phyloP scores from a whole-genome alignment of 2,888 invertebrate species.

The Caenorhabditis drosophilae region DNA sequence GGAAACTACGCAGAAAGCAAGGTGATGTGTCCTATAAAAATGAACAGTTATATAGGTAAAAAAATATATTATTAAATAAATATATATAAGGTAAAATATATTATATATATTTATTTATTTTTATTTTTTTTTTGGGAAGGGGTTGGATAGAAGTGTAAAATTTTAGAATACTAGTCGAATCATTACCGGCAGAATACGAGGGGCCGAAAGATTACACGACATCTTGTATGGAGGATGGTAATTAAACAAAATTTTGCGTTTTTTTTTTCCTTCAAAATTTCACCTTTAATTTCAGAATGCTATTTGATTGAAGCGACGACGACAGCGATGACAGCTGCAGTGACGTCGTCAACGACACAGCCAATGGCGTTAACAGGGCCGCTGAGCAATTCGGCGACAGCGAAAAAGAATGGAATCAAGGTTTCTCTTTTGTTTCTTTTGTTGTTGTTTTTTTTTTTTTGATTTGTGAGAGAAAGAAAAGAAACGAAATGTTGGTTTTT shows the following conservation, averaged over 20 bases:
- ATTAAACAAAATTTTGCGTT: background rate
- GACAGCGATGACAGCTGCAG: background rate
- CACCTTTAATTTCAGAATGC: conserved; percentile 2
- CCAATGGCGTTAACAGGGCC: background rate
- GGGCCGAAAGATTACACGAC: conserved; percentile 48
- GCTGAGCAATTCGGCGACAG: background rate
- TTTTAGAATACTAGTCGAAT: conserved; percentile 60
- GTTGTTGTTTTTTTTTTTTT: too few species aligned
- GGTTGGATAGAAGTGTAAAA: too few species aligned
- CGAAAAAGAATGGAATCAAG: background rate
- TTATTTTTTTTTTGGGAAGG: too few species aligned
- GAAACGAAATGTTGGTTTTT: background rate
- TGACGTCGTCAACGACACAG: background rate
- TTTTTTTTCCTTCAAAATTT: background rate
- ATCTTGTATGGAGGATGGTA: conserved; percentile 25
- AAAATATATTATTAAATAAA: too few species aligned
- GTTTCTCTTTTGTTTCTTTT: background rate
- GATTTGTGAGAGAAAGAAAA: too few species aligned
- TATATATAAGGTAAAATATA: too few species aligned
- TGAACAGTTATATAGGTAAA: conserved; percentile 51
- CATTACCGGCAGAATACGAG: conserved; percentile 62
- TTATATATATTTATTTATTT: too few species aligned
- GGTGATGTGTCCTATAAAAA: conserved; percentile 84
- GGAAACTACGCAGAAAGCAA: conserved; percentile 74
- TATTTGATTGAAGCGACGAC: conserved; percentile 3